Conservation (phyloP, 2,113 vertebrate species). For the Anhinga rufa region DNA sequence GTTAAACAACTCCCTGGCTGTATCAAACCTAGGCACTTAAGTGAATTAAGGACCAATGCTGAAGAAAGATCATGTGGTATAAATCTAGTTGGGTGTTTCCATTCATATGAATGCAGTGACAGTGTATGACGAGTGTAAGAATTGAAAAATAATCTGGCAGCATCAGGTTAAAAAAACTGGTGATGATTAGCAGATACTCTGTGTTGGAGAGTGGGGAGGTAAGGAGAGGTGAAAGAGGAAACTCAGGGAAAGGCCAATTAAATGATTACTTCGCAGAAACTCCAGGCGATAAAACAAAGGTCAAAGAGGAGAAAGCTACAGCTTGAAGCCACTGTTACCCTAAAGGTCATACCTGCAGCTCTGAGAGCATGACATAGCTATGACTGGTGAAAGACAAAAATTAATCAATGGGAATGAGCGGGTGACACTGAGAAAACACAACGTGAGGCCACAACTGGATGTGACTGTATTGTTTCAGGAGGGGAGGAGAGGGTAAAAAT, state of each 20-base stretch:
- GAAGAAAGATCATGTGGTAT: not conserved
- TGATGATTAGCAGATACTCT: not conserved
- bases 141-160: not conserved
- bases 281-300: not conserved
- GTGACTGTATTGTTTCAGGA: not conserved
- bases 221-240: not conserved
- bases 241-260: not conserved
- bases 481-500: not conserved
- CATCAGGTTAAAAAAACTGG: not conserved
- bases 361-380: not conserved
- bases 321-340: not conserved
- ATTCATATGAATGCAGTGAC: not conserved
- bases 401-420: conserved; percentile 22
- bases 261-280: not conserved
- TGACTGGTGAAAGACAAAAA: conserved; percentile 15
- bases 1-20: not conserved
- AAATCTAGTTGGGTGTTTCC: not conserved
- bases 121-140: not conserved
- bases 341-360: not conserved
- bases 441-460: not conserved
- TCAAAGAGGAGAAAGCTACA: not conserved
- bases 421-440: conserved; percentile 49
- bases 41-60: not conserved
- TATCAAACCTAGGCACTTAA: not conserved
- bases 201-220: not conserved